Conservation (phyloP, 35 echinoderm and acorn worm genomes). For the Apostichopus parvimensis region DNA sequence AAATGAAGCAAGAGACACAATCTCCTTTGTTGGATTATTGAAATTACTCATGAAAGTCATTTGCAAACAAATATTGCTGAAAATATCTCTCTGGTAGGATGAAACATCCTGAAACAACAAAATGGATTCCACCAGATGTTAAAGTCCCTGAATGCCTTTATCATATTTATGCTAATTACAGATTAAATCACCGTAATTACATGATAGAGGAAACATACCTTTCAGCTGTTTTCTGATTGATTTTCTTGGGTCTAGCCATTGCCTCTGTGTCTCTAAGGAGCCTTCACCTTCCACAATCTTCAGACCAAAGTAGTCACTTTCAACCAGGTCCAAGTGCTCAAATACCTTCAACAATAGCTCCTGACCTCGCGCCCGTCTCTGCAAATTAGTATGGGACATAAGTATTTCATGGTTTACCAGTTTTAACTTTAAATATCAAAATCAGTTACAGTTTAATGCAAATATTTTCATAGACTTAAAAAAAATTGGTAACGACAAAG, state of each 20-base stretch:
- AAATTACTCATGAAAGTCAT: too few species aligned
- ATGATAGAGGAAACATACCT: constrained; percentile 46
- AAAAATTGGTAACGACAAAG: too few species aligned
- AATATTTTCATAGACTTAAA: too few species aligned
- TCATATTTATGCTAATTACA: background rate
- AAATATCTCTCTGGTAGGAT: too few species aligned
- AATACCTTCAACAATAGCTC: constrained; percentile 76
- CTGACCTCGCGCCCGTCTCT: constrained; percentile 84
- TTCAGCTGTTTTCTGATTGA: constrained; percentile 96
- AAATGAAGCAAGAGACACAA: too few species aligned
- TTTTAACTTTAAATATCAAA: too few species aligned
- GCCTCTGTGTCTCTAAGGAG: constrained; percentile 66
- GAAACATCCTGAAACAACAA: too few species aligned
- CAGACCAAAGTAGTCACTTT: constrained; percentile 96
- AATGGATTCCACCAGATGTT: too few species aligned
- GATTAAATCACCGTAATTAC: background rate
- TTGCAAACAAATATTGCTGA: too few species aligned
- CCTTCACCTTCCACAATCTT: constrained; percentile 80
- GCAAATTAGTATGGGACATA: constrained; percentile 20
- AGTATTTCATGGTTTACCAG: background rate
- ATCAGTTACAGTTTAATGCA: too few species aligned
- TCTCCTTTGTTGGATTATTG: too few species aligned
- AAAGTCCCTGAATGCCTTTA: background rate
- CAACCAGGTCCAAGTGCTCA: constrained; percentile 86
- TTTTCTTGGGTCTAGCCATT: constrained; percentile 83